A percentile compares a stretch with the other conserved stretches of the same genome.
These are phyloP conservation scores for Sarcophaga carnaria DNA, from an alignment of 2,888 invertebrate genomes.

Conservation along the genomic window DNA sequence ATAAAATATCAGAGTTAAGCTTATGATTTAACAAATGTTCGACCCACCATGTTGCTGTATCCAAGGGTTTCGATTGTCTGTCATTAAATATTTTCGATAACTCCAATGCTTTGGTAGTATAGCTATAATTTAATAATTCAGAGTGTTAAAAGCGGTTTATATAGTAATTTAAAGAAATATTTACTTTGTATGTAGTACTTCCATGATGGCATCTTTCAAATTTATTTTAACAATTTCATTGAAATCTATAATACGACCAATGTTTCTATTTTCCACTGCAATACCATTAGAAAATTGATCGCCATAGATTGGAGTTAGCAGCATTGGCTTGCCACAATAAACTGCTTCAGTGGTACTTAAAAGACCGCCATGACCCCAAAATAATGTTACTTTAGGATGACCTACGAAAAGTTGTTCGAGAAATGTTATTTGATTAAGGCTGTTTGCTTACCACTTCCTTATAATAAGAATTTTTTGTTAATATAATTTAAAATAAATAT, in stretches of 20 bases:
- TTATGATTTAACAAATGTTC: slow-evolving; percentile 83
- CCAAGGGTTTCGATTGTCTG: slow-evolving; percentile 83
- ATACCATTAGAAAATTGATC: slow-evolving; percentile 87
- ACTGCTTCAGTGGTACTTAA: slow-evolving; percentile 87
- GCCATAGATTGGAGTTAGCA: slow-evolving; percentile 87
- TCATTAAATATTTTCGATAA: slow-evolving; percentile 83
- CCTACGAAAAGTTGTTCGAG: slow-evolving; percentile 80
- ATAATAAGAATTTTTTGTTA: too few relatives aligned
- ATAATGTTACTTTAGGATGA: slow-evolving; percentile 86
- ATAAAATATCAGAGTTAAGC: slow-evolving; percentile 72
- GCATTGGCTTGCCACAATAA: slow-evolving; percentile 86
- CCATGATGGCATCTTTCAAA: slow-evolving; percentile 84
- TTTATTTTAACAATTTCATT: slow-evolving; percentile 84
- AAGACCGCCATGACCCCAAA: slow-evolving; percentile 87
- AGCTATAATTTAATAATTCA: slow-evolving; percentile 66
- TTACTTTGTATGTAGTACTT: slow-evolving; percentile 84
- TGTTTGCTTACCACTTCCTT: too few relatives aligned
- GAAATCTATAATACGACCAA: slow-evolving; percentile 84
- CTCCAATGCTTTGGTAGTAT: slow-evolving; percentile 78
- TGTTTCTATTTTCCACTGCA: slow-evolving; percentile 84
- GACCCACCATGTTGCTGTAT: slow-evolving; percentile 84
- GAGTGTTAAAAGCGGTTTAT: background rate
- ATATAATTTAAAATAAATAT: too few relatives aligned
- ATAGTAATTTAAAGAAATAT: slow-evolving; percentile 70
- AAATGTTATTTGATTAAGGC: too few relatives aligned